Evolutionary conservation across 2,113 vertebrate genomes (phyloP), one percentile per base, ranked within the genome.

Genomic region (Platichthys flesus): DNA sequence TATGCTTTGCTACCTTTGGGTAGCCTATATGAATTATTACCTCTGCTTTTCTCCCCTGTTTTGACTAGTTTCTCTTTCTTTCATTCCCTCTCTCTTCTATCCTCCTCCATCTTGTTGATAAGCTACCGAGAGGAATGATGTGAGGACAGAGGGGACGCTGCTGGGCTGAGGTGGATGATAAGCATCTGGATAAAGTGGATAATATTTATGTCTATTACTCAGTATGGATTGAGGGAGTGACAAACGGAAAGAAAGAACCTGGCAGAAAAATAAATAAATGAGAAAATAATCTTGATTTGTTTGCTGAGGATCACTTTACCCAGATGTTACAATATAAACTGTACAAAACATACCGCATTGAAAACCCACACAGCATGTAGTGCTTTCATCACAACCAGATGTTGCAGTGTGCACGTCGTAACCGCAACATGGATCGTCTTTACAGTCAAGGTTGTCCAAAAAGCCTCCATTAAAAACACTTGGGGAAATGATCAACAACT

Each of bases 161-260:
- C 68, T 57, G 37, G 9, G 74, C 67, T 73, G 65, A 86, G 80
- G 80, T 65, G 71, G 63, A 78, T 64, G 67, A 81, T 40, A 28
- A 58, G 42, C 28, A 54, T 70, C 56, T 62, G 31, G 57, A 78
- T 58, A 74, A 73, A 79, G 70, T 75, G 45, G 23, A 71, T 60
- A 52, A 73, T 81, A 66, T 78, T 69, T 54, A 73, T 67, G 31
- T 71, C 15, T 69, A 31, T 42, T 58, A 76, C 47, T 74, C 51
- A 63, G 60, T 14, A 40, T 54, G 51, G 42, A 28, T 9, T 47
- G 1, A 47, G 9, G 21, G 16, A 42, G 47, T 64, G 54, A 74
- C 9, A 14, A 74, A 65, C 71, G 54, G 21, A 60, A 54, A 23
- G 15, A 69, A 58, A 67, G 0, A 26, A 16, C 42, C 21, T 21